Conservation (phyloP, 1,140 invertebrate genomes). For the Marisa cornuarietis region DNA sequence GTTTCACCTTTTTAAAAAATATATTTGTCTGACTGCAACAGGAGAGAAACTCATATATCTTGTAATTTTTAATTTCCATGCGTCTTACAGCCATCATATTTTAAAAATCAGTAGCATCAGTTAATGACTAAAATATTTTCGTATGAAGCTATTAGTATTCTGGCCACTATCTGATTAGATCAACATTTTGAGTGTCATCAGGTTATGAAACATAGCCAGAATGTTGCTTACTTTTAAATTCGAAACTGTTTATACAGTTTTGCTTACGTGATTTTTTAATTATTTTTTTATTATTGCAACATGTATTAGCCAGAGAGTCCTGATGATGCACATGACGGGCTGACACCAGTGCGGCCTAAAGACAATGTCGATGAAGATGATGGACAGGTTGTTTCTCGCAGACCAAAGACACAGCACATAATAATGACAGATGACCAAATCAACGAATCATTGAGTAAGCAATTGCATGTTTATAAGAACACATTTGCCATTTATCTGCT, state of each 20-base stretch:
- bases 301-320: neutral
- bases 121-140: no score
- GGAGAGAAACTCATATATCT: no score
- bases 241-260: neutral
- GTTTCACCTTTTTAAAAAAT: no score
- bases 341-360: conserved; percentile 36
- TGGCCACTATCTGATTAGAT: no score
- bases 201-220: neutral
- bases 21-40: no score
- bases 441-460: conserved; percentile 56
- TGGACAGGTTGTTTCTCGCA: conserved; percentile 34
- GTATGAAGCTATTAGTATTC: no score
- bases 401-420: conserved; percentile 52
- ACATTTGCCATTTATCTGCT: no score
- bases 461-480: no score
- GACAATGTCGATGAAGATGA: conserved; percentile 34
- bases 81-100: no score
- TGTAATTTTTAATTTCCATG: no score
- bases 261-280: neutral
- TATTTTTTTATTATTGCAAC: neutral
- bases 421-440: conserved; percentile 61
- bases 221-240: neutral
- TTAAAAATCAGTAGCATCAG: no score
- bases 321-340: conserved; percentile 27
- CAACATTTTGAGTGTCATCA: no score